Evolutionary conservation across 2,888 invertebrate genomes (phyloP), one percentile per base, ranked within the genome.

Genomic region (Calephelis perditalis): DNA sequence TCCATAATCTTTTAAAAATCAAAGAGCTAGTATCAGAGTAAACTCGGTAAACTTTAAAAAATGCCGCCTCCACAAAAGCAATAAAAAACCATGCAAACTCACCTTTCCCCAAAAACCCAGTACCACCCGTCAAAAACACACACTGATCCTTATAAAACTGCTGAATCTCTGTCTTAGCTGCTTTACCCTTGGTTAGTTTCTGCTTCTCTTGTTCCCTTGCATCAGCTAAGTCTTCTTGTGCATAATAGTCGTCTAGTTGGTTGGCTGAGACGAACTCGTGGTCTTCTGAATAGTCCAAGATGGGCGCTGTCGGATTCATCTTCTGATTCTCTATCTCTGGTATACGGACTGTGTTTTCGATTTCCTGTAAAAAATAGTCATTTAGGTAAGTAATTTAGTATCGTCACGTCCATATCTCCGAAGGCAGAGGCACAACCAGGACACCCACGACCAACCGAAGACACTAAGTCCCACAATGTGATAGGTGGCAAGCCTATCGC

Each of bases 61-160:
- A 56, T 9, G 3, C 11, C 9, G 35, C 12, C 37, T 40, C 4
- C 8, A 40, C 40, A 54, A 37, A 37, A 40, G n/a, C 35, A 60
- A 57, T 59, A 63, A 56, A 63, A 61, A 60, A 60, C 35, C 46
- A 54, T 54, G 52, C 60, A 62, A 78, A 58, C 88, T 86, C 71
- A 91, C 91, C 89, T 84, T 86, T 90, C 0, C 91, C 91, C 75
- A 91, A 72, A 71, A 90, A 90, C 70, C 90, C 90, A 8, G 87
- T 86, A 7, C 86, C 91, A 15, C 91, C 90, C 0, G 91, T 91
- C 74, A 91, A 69, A 78, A 91, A 83, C 68, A 91, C 82, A 82
- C 84, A 79, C 81, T 89, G 88, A 57, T 82, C 82, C 66, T 73
- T 80, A 71, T 80, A 91, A 73, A 90, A 90, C 67, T 63, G 62